Percentiles rank a stretch among this genome's conserved stretches.
These are phyloP conservation scores for Podarcis raffonei DNA, from an alignment of 2,113 vertebrate genomes.

Conservation along the genomic window DNA sequence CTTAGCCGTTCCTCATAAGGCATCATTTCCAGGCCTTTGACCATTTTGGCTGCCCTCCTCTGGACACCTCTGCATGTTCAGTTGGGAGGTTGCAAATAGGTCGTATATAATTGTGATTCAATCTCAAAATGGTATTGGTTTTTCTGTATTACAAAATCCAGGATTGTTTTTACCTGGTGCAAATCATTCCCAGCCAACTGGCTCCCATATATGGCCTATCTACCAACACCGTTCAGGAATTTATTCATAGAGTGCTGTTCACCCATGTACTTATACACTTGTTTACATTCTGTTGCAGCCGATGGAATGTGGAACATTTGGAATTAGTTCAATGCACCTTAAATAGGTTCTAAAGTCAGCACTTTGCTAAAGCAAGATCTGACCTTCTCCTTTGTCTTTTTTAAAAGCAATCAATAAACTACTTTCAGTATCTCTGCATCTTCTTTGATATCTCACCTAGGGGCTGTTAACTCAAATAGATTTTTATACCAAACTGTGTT, in stretches of 20 bases:
- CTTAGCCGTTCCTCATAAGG: too few species aligned
- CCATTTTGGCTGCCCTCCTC: too few species aligned
- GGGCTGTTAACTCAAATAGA: conserved; percentile 50
- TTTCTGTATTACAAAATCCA: neutral
- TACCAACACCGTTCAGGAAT: neutral
- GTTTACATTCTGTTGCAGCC: neutral
- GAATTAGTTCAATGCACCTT: neutral
- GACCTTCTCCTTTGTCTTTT: neutral
- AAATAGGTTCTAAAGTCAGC: neutral
- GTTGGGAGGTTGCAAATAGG: neutral
- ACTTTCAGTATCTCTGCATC: conserved; percentile 43
- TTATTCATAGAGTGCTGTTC: neutral
- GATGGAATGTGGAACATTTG: neutral
- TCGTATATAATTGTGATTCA: neutral
- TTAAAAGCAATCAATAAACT: conserved; percentile 30
- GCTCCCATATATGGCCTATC: neutral
- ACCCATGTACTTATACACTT: neutral
- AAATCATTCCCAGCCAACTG: neutral
- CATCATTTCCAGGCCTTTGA: too few species aligned
- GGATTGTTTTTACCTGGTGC: neutral
- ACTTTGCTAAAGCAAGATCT: neutral
- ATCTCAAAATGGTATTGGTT: neutral
- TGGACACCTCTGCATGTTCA: too few species aligned
- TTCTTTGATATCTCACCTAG: conserved; percentile 55
- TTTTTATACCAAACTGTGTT: conserved; percentile 40